Evolutionary conservation across 2,113 vertebrate genomes (phyloP), one percentile per base, ranked within the genome.

Genomic region (Semnornis frantzii): DNA sequence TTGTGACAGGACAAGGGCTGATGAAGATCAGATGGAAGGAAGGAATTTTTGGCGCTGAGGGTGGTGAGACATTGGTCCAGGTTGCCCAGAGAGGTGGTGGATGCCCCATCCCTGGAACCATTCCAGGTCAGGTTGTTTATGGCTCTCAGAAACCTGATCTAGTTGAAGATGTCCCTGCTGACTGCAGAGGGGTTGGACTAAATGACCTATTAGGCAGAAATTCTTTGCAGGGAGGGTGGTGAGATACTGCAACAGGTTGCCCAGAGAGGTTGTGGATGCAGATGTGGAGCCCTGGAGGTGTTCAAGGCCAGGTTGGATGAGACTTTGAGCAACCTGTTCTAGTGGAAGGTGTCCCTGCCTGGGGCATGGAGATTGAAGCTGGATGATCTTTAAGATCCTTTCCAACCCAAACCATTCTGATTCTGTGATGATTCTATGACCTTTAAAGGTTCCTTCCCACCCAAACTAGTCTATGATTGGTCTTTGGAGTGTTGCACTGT

Each of bases 401-500:
- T 52, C 50, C 50, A 52, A 52, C 50, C 12, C 50, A 24, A 52
- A 24, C 50, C 50, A 52, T 52, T 52, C 50, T 52, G 50, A 52
- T 25, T 52, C 23, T 52, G 50, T 52, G 50, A 25, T 52, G 50
- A 52, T 52, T 52, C 50, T 52, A 31, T 46, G 28, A 28, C 15
- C 64, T 46, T 21, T 31, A 31, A 46, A 66, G 28, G 39, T 44
- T 18, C 28, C 19, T 31, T 44, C 34, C 28, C 20, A 44, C 64
- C 39, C 64, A 66, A 66, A 44, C 39, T 30, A 31, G 11, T 46
- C 28, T 10, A 18, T 44, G 64, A 42, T 34, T 64, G 63, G 37
- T 44, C 63, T 37, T 10, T 15, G 25, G 33, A 55, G 2, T 33
- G 24, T 33, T 74, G 21, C 0, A 2, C 31, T 1, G 0, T 42